These are phyloP conservation scores for Sapajus apella DNA, from an alignment of 2,113 vertebrate genomes.

Conservation along the genomic window DNA sequence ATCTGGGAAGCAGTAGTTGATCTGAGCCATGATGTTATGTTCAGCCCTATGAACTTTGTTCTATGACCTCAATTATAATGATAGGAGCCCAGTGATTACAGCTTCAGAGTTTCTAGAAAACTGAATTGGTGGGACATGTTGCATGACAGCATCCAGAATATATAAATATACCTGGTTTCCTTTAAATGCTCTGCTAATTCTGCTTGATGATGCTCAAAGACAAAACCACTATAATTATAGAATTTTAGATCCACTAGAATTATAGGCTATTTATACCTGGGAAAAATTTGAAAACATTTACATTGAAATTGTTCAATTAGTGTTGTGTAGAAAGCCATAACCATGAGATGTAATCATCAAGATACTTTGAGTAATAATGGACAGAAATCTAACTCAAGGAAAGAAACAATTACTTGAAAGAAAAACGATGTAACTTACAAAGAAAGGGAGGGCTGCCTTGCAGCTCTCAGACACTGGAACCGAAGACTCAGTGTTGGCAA, in stretches of 20 bases:
- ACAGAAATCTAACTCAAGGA: neutral
- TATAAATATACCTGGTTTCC: neutral
- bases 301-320: neutral
- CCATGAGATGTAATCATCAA: neutral
- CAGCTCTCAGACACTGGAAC: neutral
- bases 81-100: neutral
- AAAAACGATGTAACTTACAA: neutral
- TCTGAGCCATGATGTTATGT: neutral
- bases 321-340: neutral
- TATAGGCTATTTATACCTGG: neutral
- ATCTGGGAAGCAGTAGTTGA: neutral
- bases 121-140: neutral
- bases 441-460: neutral
- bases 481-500: neutral
- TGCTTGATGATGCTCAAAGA: neutral
- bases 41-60: neutral
- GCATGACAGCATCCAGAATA: neutral
- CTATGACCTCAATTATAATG: neutral
- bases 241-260: neutral
- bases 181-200: neutral
- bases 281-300: neutral
- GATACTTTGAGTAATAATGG: neutral
- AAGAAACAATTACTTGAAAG: neutral
- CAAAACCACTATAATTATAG: neutral
- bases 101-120: neutral